Percentiles rank a stretch among this genome's conserved stretches.
Conservation (phyloP, 2,888 invertebrate genomes). For the Ellobium chinense region DNA sequence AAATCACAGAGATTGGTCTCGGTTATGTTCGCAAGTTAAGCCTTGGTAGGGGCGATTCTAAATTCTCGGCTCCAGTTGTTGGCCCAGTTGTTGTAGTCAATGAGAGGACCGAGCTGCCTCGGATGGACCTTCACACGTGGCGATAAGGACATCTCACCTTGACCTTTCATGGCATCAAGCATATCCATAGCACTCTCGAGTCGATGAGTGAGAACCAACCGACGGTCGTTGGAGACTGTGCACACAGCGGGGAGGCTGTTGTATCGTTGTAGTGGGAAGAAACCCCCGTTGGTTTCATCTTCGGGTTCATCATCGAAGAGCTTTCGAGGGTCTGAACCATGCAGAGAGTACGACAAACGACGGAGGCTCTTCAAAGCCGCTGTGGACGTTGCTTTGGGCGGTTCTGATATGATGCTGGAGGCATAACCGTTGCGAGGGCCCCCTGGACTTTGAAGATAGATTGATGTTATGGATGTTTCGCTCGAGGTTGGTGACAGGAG, state of each 20-base stretch:
- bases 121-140: conserved; percentile 50
- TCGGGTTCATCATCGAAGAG: neutral
- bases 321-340: neutral
- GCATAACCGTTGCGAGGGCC: neutral
- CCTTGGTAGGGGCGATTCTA: neutral
- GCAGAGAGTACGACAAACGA: neutral
- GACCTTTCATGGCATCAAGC: conserved; percentile 64
- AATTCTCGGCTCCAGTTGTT: conserved; percentile 87
- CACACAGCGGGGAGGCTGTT: neutral
- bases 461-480: neutral
- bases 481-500: neutral
- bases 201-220: conserved; percentile 66
- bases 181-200: conserved; percentile 75
- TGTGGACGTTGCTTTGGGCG: neutral
- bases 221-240: conserved; percentile 56
- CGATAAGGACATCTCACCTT: conserved; percentile 60
- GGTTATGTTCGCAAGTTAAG: no score
- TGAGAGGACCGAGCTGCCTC: conserved; percentile 4
- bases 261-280: conserved; percentile 42
- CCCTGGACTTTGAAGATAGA: neutral
- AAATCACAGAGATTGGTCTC: no score
- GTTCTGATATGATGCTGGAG: neutral
- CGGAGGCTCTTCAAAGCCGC: neutral
- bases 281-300: neutral
- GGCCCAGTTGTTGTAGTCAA: conserved; percentile 90